Evolutionary conservation across 2,113 vertebrate species (phyloP).

Genomic region (Xiphias gladius): DNA sequence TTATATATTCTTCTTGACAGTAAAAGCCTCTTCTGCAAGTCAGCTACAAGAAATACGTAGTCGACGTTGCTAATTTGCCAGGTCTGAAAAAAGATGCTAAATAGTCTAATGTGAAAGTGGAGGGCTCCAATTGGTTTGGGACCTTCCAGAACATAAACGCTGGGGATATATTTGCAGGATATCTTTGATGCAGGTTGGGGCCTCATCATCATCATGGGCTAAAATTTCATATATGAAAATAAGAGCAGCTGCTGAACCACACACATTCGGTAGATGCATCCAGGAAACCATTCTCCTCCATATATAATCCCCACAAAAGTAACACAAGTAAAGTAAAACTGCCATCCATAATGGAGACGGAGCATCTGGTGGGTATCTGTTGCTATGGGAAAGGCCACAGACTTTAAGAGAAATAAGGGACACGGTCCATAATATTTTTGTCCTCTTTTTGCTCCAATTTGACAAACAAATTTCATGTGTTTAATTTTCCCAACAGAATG

Average conservation of each 20-base stretch:
- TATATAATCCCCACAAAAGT: too few species aligned
- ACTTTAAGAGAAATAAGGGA: background rate
- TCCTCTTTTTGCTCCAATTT: background rate
- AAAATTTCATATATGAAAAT: background rate
- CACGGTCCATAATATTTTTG: background rate
- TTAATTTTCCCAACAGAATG: background rate
- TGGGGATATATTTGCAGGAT: too few species aligned
- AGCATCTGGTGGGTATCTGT: conserved; percentile 4
- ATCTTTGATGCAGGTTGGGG: too few species aligned
- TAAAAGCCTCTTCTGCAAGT: background rate
- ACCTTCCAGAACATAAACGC: too few species aligned
- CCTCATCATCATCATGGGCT: too few species aligned
- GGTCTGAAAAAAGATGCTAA: too few species aligned
- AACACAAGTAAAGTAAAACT: too few species aligned
- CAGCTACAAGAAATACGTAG: too few species aligned
- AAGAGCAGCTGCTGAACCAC: background rate
- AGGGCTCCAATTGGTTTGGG: too few species aligned
- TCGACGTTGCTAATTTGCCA: background rate
- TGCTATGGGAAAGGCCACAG: background rate
- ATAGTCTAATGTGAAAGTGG: too few species aligned
- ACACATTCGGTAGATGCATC: background rate
- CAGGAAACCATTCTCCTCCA: background rate
- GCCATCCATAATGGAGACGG: background rate
- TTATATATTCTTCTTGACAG: background rate
- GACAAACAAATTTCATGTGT: background rate